A percentile compares a stretch with the other conserved stretches of the same genome.
These are phyloP conservation scores for Neocrepidodera transversa DNA, from an alignment of 2,888 invertebrate species.

Conservation along the genomic window DNA sequence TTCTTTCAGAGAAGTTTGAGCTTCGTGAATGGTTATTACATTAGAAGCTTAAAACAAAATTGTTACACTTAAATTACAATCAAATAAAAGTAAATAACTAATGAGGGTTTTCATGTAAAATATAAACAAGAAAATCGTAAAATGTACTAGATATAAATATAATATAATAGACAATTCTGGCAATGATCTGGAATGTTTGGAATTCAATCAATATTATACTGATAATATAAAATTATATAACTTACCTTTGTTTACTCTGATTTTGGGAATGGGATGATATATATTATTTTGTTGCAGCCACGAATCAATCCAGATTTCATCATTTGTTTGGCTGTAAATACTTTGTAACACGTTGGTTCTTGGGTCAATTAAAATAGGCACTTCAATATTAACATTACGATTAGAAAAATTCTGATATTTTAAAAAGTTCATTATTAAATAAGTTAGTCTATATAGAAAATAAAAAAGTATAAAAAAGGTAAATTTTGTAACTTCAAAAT, in stretches of 20 bases:
- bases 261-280: constrained; percentile 47
- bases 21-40: constrained; percentile 55
- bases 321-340: constrained; percentile 50
- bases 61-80: background rate
- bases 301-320: constrained; percentile 57
- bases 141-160: no score
- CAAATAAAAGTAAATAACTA: background rate
- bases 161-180: no score
- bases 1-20: constrained; percentile 53
- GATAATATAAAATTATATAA: no score
- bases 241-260: constrained; percentile 45
- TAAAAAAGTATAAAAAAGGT: constrained; percentile 9
- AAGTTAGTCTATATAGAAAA: constrained; percentile 16
- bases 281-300: constrained; percentile 54
- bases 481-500: constrained; percentile 11
- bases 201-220: no score
- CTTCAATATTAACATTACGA: constrained; percentile 37
- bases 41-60: constrained; percentile 29
- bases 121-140: no score
- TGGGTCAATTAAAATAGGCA: constrained; percentile 38
- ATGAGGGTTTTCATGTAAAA: no score
- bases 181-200: no score
- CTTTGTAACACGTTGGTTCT: constrained; percentile 40
- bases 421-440: constrained; percentile 40
- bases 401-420: constrained; percentile 41